Percentiles rank a stretch among this genome's conserved stretches.
phyloP scores from a whole-genome alignment of 1,140 invertebrate genomes.

The Trichonephila clavipes region DNA sequence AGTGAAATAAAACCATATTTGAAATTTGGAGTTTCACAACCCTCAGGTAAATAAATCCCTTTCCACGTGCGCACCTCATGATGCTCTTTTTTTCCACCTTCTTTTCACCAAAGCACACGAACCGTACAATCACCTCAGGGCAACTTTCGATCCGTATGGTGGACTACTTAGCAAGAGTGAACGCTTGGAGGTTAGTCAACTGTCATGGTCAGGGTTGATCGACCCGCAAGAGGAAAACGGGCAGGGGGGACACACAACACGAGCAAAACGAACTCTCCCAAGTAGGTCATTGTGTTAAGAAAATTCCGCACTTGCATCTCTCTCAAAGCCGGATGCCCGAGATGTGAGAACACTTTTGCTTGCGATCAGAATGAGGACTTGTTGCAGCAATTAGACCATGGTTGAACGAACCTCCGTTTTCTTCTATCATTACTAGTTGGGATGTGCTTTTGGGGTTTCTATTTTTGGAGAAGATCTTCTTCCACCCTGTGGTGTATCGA shows the following conservation, averaged over 20 bases:
- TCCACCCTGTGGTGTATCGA: not conserved
- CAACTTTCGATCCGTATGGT: slow-evolving; percentile 47
- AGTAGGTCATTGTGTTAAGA: slow-evolving; percentile 69
- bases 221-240: slow-evolving; percentile 52
- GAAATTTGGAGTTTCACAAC: too few relatives aligned
- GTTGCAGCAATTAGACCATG: slow-evolving; percentile 46
- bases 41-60: too few relatives aligned
- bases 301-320: slow-evolving; percentile 2
- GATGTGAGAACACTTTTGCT: slow-evolving; percentile 30
- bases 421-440: slow-evolving; percentile 29
- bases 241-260: not conserved
- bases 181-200: slow-evolving; percentile 61
- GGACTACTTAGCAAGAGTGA: slow-evolving; percentile 40
- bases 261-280: slow-evolving; percentile 38
- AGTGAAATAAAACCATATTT: too few relatives aligned
- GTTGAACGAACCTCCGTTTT: slow-evolving; percentile 54
- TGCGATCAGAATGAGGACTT: slow-evolving; percentile 12
- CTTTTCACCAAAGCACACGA: not conserved
- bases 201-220: slow-evolving; percentile 74
- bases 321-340: slow-evolving; percentile 8
- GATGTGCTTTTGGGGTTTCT: slow-evolving; percentile 9
- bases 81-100: not conserved
- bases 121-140: not conserved
- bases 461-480: slow-evolving; percentile 41
- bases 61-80: too few relatives aligned